These are phyloP conservation scores for Philaethria dido DNA, from an alignment of 2,888 invertebrate genomes.

Conservation along the genomic window DNA sequence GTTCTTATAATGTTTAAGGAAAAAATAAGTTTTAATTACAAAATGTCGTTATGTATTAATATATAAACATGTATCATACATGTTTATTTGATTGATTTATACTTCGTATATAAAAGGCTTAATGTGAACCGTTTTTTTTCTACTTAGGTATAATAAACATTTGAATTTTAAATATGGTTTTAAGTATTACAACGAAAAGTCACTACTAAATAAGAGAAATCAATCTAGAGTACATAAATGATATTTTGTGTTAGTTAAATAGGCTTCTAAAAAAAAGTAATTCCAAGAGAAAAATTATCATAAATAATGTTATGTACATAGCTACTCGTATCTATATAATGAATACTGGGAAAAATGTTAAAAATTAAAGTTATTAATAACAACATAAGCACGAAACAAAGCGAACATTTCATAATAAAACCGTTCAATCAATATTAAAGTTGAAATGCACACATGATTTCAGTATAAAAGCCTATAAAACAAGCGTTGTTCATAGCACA, in stretches of 20 bases:
- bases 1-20: neutral
- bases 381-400: too few species aligned
- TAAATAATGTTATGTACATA: too few species aligned
- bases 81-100: neutral
- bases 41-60: neutral
- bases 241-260: too few species aligned
- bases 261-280: neutral
- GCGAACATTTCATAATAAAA: neutral
- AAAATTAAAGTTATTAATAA: too few species aligned
- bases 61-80: neutral
- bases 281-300: neutral
- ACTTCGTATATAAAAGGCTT: neutral
- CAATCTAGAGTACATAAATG: too few species aligned
- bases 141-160: too few species aligned
- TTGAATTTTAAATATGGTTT: too few species aligned
- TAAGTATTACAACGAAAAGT: too few species aligned
- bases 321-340: too few species aligned
- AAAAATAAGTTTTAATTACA: neutral
- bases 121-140: neutral
- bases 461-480: conserved; percentile 15
- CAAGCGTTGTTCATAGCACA: conserved; percentile 9
- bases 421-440: conserved; percentile 11
- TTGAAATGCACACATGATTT: conserved; percentile 8
- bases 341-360: too few species aligned
- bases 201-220: too few species aligned